Evolutionary conservation across 2,797 vertebrate genomes (phyloP).

Genomic region (Myotis myotis): DNA sequence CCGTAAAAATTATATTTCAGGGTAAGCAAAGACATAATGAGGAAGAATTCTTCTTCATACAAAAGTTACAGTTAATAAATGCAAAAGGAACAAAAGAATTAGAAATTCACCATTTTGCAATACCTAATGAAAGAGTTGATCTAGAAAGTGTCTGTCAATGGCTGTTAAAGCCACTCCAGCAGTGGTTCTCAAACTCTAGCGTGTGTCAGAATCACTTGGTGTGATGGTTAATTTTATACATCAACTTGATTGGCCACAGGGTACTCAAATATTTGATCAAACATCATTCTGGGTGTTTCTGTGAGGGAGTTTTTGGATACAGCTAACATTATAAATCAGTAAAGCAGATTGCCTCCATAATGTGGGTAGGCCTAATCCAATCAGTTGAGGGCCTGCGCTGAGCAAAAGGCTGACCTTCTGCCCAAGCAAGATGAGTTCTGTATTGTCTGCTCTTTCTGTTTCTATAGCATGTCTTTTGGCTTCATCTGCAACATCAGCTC

Average conservation of each 20-base stretch:
- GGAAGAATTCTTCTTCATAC: conserved; percentile 39
- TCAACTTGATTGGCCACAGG: background rate
- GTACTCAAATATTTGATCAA: background rate
- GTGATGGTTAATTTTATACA: background rate
- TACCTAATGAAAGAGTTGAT: background rate
- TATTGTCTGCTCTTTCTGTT: background rate
- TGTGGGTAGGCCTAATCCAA: background rate
- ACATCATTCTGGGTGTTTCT: background rate
- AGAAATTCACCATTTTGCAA: background rate
- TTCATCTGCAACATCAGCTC: background rate
- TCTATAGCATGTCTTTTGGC: background rate
- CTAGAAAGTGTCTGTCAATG: background rate
- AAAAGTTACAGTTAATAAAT: conserved; percentile 29
- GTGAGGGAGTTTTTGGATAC: background rate
- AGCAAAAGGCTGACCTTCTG: background rate
- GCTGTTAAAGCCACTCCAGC: background rate
- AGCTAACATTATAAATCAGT: background rate
- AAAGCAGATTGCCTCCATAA: background rate
- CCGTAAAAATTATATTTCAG: conserved; percentile 39
- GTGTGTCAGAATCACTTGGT: background rate
- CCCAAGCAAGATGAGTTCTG: background rate
- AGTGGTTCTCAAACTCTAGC: background rate
- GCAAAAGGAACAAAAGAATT: background rate
- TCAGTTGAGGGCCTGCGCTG: background rate
- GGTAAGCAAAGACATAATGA: conserved; percentile 40